These are phyloP conservation scores for Drosophila navojoa DNA, from an alignment of 1,140 invertebrate species.

Conservation along the genomic window DNA sequence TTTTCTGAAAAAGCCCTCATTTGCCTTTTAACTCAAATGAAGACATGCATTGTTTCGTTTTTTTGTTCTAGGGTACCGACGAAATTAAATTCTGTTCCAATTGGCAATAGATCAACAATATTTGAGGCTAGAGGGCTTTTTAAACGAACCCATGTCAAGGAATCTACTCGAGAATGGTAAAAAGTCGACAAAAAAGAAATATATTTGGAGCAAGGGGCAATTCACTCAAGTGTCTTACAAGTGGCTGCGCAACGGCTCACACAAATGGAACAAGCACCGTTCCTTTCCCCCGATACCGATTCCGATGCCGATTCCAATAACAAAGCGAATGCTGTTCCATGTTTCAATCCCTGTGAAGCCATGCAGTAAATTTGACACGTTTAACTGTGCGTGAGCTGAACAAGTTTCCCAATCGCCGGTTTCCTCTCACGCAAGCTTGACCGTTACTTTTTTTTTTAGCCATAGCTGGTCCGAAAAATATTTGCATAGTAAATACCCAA, in stretches of 20 bases:
- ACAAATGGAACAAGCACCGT: not conserved
- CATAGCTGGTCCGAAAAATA: not conserved
- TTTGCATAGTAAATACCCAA: no score
- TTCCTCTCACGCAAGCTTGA: not conserved
- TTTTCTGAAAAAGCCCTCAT: slow-evolving; percentile 26
- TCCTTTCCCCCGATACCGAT: not conserved
- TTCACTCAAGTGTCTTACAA: slow-evolving; percentile 44
- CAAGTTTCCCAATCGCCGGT: not conserved
- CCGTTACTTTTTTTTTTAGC: not conserved
- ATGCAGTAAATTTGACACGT: slow-evolving; percentile 57
- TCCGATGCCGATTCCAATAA: not conserved
- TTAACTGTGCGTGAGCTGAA: slow-evolving; percentile 19
- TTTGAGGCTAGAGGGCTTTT: not conserved
- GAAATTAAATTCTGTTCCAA: slow-evolving; percentile 4
- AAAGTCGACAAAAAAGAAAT: slow-evolving; percentile 30
- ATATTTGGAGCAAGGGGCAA: slow-evolving; percentile 19
- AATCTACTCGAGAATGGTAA: slow-evolving; percentile 29
- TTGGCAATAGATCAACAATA: not conserved
- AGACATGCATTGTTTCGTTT: not conserved
- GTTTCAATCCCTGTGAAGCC: slow-evolving; percentile 36
- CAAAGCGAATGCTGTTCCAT: slow-evolving; percentile 23
- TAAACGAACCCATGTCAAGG: slow-evolving; percentile 29
- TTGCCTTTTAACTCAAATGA: slow-evolving; percentile 11
- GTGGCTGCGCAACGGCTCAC: slow-evolving; percentile 30
- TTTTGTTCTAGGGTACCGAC: not conserved